Base-by-base conservation (phyloP, 2,113 vertebrate species). In the Lethenteron camtschaticum region DNA sequence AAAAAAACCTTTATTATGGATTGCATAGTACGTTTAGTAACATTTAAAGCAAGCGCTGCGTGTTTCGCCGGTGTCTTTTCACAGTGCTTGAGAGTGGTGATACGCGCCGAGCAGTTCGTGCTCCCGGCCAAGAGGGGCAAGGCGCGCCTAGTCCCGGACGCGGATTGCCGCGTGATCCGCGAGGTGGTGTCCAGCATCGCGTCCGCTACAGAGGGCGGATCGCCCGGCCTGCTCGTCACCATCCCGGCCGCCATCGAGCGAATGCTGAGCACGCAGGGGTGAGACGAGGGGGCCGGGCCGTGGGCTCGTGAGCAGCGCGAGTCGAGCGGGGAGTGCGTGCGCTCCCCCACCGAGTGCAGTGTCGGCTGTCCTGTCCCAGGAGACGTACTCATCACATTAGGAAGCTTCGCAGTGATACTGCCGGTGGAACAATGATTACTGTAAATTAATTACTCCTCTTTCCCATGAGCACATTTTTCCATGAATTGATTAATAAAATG, bases 161-260 rank as follows among this genome's bases (percentile, higher is more conserved):
- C 83, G 0, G 88, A 87, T 1, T 81, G 79, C 0, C 88, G 89
- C 78, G 82, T 95, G 84, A 85, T 92, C 80, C 79, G 86, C 75
- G 90, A 96, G 77, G 88, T 96, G 76, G 95, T 97, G 3, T 85
- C 89, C 74, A 95, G 90, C 81, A 95, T 97, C 1, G 89, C 87
- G 73, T 94, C 88, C 1, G 90, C 90, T 69, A 86, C 84, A 10
- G 77, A 81, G 0, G 78, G 82, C 9, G 85, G 84, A 69, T 83
- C 83, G 1, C 78, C 76, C 10, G 82, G 84, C 20, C 81, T 89
- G 72, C 83, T 96, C 73, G 81, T 78, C 1, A 76, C 84, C 71
- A 75, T 96, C 57, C 86, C 88, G 0, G 77, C 81, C 3, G 90
- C 88, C 55, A 77, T 94, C 24, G 79, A 84, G 72, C 79, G 87